phyloP scores from a whole-genome alignment of 37 sponge, comb jelly and placozoan species.

The Geodia barretti region DNA sequence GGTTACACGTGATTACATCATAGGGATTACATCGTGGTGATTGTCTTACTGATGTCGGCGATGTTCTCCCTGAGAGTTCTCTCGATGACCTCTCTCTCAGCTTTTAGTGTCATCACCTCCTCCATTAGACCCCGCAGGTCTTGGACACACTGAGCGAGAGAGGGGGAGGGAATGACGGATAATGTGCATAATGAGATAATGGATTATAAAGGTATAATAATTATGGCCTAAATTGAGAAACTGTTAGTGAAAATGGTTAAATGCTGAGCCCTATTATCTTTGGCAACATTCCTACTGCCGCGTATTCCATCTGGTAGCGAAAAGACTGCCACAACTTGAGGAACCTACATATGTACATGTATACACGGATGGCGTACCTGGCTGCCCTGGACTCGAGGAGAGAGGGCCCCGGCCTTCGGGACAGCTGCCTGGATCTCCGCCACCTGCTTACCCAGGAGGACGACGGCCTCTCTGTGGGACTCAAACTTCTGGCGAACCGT shows the following conservation, averaged over 20 bases:
- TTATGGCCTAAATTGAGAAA: too few species aligned
- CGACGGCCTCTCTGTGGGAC: conserved; percentile 58
- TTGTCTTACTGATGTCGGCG: conserved; percentile 64
- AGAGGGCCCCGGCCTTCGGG: conserved; percentile 60
- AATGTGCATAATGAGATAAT: background rate
- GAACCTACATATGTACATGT: too few species aligned
- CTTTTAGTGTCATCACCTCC: conserved; percentile 81
- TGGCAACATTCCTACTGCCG: background rate
- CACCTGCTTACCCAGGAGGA: conserved; percentile 60
- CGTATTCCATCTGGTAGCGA: too few species aligned
- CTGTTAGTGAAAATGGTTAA: too few species aligned
- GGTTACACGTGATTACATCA: too few species aligned
- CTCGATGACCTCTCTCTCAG: conserved; percentile 80
- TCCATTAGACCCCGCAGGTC: conserved; percentile 83
- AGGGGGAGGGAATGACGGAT: background rate
- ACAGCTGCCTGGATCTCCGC: conserved; percentile 40
- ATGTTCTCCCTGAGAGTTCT: conserved; percentile 65
- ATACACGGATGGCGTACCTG: conserved; percentile 30
- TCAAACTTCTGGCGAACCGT: conserved; percentile 87
- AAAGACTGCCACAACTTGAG: too few species aligned
- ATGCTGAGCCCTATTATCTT: too few species aligned
- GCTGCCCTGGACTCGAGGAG: conserved; percentile 36
- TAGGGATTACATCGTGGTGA: background rate
- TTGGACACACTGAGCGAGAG: conserved; percentile 60
- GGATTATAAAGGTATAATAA: too few species aligned